A percentile compares a stretch with the other conserved stretches of the same genome.
Evolutionary conservation across 2,888 invertebrate species (phyloP).

Genomic region (Julus scandinavius): DNA sequence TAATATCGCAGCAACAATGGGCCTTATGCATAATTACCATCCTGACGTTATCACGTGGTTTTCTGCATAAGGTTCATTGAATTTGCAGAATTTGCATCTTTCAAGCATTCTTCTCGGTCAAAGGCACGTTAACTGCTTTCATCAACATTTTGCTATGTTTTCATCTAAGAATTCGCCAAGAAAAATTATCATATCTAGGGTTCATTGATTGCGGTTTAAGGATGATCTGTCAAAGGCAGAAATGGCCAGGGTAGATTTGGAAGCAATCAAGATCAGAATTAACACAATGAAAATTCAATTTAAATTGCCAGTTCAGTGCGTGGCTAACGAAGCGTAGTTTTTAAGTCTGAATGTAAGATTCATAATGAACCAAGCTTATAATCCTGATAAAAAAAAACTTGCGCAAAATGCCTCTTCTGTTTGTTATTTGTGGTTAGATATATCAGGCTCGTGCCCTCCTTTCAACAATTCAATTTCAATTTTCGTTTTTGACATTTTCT

Average conservation of each 20-base stretch:
- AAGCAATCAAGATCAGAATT: background rate
- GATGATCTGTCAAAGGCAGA: constrained; percentile 27
- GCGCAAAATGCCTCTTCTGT: background rate
- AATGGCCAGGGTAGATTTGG: background rate
- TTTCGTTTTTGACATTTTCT: background rate
- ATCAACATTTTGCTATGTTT: background rate
- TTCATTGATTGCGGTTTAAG: background rate
- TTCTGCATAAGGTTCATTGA: background rate
- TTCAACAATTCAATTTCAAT: constrained; percentile 27
- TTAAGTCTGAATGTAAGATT: background rate
- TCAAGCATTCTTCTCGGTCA: too few relatives aligned
- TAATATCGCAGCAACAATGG: too few relatives aligned
- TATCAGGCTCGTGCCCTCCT: background rate
- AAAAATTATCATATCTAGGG: constrained; percentile 40
- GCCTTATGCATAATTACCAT: too few relatives aligned
- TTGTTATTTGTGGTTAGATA: background rate
- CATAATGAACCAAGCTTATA: background rate
- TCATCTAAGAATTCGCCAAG: constrained; percentile 47
- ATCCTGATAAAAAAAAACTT: background rate
- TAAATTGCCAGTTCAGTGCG: constrained; percentile 1
- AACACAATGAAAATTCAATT: constrained; percentile 20
- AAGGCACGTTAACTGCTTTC: too few relatives aligned
- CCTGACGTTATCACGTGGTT: background rate
- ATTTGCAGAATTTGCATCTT: too few relatives aligned
- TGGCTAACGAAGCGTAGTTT: background rate